Percentiles rank a stretch among this genome's conserved stretches.
These are phyloP conservation scores for Tragelaphus imberbis DNA, from an alignment of 2,113 vertebrate species.

Conservation along the genomic window DNA sequence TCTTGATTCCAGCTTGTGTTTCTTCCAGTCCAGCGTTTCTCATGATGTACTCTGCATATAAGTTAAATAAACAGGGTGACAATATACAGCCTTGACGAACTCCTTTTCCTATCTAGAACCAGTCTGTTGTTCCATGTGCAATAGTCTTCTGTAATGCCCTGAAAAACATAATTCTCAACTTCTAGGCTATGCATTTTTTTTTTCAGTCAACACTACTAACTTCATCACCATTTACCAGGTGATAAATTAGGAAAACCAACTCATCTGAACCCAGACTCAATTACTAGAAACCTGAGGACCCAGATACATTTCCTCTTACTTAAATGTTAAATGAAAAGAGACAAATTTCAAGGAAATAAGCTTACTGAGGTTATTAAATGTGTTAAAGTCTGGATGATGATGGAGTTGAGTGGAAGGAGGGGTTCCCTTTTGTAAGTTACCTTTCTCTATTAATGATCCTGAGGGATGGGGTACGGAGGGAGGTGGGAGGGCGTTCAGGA, in stretches of 20 bases:
- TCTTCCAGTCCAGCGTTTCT: too few species aligned
- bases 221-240: neutral
- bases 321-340: neutral
- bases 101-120: too few species aligned
- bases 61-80: too few species aligned
- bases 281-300: neutral
- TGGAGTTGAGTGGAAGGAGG: fast-evolving
- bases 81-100: too few species aligned
- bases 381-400: neutral
- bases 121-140: too few species aligned
- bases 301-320: neutral
- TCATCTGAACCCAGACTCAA: neutral
- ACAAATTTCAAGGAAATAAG: neutral
- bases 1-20: too few species aligned
- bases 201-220: neutral
- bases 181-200: neutral
- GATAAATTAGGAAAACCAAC: neutral
- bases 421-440: neutral
- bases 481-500: neutral
- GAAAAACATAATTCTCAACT: neutral
- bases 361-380: neutral
- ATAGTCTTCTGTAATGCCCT: neutral
- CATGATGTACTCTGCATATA: too few species aligned
- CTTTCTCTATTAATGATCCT: neutral
- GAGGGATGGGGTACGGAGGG: neutral